Conservation (phyloP, 2,888 invertebrate genomes). For the Argyresthia goedartella region DNA sequence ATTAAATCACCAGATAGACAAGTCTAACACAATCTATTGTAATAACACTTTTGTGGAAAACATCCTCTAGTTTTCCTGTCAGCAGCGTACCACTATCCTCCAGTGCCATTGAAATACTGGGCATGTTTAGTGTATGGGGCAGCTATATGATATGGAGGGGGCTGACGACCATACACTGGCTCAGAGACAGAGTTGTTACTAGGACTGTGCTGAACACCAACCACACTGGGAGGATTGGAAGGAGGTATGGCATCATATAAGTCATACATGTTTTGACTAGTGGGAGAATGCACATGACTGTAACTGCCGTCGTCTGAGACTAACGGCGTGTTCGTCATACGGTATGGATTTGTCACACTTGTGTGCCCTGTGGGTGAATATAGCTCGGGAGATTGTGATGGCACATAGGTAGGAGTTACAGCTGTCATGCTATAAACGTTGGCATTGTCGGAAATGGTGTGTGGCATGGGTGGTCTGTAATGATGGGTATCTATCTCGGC, state of each 20-base stretch:
- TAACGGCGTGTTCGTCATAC: conserved; percentile 61
- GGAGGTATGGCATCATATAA: conserved; percentile 58
- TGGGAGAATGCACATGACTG: conserved; percentile 53
- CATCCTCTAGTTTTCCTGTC: conserved; percentile 18
- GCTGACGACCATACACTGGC: conserved; percentile 60
- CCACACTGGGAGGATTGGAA: conserved; percentile 49
- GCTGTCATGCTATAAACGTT: conserved; percentile 46
- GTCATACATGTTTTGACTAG: conserved; percentile 61
- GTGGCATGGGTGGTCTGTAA: conserved; percentile 37
- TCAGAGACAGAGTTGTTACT: conserved; percentile 36
- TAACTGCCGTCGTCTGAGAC: conserved; percentile 63
- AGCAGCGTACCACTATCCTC: conserved; percentile 45
- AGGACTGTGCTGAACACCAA: conserved; percentile 52
- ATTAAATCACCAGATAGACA: not conserved
- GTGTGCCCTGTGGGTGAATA: conserved; percentile 64
- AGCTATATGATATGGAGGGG: conserved; percentile 88
- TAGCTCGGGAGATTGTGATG: conserved; percentile 56
- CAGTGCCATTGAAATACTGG: conserved; percentile 72
- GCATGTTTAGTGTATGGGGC: conserved; percentile 87
- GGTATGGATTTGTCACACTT: conserved; percentile 60
- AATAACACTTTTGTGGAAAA: not conserved
- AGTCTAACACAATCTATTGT: not conserved
- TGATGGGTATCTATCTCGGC: conserved; percentile 33
- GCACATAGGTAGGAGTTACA: conserved; percentile 56
- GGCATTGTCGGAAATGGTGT: conserved; percentile 40